phyloP scores from a whole-genome alignment of 53 echinoderm and acorn worm genomes.

The Henricia sp. region DNA sequence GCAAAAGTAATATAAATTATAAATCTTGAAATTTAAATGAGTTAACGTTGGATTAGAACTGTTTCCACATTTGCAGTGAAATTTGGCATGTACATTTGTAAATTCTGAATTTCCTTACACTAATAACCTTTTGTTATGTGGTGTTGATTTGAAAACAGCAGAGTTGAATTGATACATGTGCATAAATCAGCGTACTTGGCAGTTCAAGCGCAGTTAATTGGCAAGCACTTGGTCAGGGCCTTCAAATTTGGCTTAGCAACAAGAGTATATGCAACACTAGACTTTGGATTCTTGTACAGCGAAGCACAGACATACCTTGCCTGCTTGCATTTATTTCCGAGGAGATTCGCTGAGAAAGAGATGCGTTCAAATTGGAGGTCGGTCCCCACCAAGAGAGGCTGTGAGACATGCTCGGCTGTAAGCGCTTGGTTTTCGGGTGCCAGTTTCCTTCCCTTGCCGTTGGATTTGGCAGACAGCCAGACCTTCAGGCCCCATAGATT shows the following conservation, averaged over 20 bases:
- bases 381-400: conserved; percentile 6
- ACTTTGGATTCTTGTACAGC: conserved; percentile 29
- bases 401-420: conserved; percentile 20
- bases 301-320: conserved; percentile 54
- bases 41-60: too few relatives aligned
- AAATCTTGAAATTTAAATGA: too few relatives aligned
- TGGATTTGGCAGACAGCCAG: conserved; percentile 69
- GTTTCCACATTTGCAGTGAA: too few relatives aligned
- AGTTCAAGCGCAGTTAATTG: conserved; percentile 38
- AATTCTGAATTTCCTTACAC: too few relatives aligned
- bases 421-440: conserved; percentile 50
- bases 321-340: conserved; percentile 52
- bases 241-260: conserved; percentile 21
- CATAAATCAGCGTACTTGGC: neutral
- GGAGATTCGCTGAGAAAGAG: conserved; percentile 33
- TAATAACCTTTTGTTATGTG: too few relatives aligned
- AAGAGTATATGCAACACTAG: conserved; percentile 38
- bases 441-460: conserved; percentile 68
- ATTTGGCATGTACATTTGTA: too few relatives aligned
- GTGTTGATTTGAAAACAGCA: too few relatives aligned
- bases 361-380: conserved; percentile 53
- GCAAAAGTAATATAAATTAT: too few relatives aligned
- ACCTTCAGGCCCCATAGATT: conserved; percentile 66
- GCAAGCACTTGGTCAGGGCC: conserved; percentile 25
- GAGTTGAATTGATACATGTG: too few relatives aligned